phyloP scores from a whole-genome alignment of 2,888 invertebrate species.

The Trypoxylon attenuatum region DNA sequence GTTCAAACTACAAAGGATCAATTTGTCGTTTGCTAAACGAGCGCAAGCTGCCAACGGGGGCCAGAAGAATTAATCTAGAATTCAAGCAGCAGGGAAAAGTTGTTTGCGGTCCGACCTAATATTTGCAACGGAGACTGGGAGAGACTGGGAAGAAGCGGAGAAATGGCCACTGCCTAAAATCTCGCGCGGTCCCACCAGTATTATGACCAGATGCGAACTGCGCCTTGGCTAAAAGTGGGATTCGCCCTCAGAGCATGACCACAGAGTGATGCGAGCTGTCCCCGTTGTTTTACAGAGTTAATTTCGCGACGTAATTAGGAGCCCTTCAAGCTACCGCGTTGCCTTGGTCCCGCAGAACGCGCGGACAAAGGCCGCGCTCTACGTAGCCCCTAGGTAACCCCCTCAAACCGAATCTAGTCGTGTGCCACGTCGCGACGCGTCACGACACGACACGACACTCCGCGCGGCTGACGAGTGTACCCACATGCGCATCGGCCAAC shows the following conservation, averaged over 20 bases:
- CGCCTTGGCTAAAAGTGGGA: conserved; percentile 20
- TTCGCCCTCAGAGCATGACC: conserved; percentile 5
- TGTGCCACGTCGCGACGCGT: not conserved
- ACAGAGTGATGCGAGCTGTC: conserved; percentile 12
- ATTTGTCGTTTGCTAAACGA: too few relatives aligned
- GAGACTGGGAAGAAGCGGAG: too few relatives aligned
- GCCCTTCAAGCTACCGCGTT: conserved; percentile 25
- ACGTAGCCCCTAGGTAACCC: not conserved
- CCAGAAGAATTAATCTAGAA: too few relatives aligned
- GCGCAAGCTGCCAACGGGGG: too few relatives aligned
- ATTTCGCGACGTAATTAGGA: conserved; percentile 47
- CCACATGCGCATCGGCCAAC: conserved; percentile 13
- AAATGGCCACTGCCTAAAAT: not conserved
- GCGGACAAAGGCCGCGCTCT: too few relatives aligned
- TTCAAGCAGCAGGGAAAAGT: too few relatives aligned
- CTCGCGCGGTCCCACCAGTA: not conserved
- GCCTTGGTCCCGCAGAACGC: conserved; percentile 26
- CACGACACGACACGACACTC: not conserved
- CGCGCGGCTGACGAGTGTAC: conserved; percentile 18
- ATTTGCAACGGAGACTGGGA: too few relatives aligned
- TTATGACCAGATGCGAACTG: too few relatives aligned
- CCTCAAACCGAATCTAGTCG: not conserved
- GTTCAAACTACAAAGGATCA: too few relatives aligned
- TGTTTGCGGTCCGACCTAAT: too few relatives aligned
- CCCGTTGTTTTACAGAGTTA: conserved; percentile 43